Evolutionary conservation across 1,140 invertebrate genomes (phyloP), one percentile per base, ranked within the genome.

Genomic region (Nixonia krombeini): DNA sequence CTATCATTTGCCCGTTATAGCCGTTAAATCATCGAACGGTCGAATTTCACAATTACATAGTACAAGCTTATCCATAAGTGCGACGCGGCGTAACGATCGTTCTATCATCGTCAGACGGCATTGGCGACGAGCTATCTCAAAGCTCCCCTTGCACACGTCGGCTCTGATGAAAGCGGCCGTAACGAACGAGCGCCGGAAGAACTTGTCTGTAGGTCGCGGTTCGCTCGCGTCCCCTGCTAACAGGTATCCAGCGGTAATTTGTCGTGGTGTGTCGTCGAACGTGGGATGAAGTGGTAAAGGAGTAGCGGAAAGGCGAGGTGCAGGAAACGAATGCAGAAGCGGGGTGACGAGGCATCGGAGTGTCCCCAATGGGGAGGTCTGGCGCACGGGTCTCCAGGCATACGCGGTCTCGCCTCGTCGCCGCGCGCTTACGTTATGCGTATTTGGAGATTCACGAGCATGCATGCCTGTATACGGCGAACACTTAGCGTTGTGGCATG

Each of bases 211-310:
- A 51, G 61, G 45, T 55, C 40, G 62, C 33, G 62, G 62, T 65
- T 58, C 51, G 53, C 49, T 62, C 51, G 44, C 63, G 53, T 46
- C 45, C 35, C 58, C 41, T 18, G 42, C 50, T 56, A 63, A 58
- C 53, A 57, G 42, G 50, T 44, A 61, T 70, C 53, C 50, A 25
- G 28, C 21, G 40, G 41, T 50, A 67, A 70, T 70, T 69, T 63
- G 62, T 59, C 50, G 58, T 41, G 38, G 51, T 46, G 58, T 41
- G 38, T 46, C 10, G 29, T 9, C 29, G 29, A 8, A 64, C 70
- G 65, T 62, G 61, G 56, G 55, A 58, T 55, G 23, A 35, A 31
- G 31, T 9, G 58, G 26, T 38, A 49, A 28, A 46, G 35, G 26
- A 52, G 4, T 6, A 28, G 23, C 6, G 28, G 16, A 21, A 28